Percentiles rank a stretch among this genome's conserved stretches.
Conservation (phyloP, 2,797 vertebrate genomes). For the Coilia nasus region DNA sequence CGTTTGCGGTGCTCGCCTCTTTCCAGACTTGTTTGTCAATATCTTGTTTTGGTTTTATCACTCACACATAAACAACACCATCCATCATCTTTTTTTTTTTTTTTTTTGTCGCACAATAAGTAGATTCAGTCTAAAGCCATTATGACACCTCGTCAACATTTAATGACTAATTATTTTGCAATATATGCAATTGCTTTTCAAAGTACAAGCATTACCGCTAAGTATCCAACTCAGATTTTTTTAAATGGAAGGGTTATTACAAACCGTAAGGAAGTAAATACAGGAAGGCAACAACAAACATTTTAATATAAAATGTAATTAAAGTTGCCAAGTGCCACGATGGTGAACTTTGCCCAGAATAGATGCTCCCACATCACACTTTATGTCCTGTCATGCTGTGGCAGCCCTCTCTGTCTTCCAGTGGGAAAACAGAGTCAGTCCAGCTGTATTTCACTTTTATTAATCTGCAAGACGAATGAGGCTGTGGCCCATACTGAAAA, state of each 20-base stretch:
- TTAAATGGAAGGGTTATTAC: neutral
- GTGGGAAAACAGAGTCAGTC: neutral
- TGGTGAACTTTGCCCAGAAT: neutral
- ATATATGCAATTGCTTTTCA: neutral
- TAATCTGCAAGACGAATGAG: neutral
- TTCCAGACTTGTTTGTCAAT: conserved; percentile 40
- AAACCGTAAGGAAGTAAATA: neutral
- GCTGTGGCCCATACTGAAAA: neutral
- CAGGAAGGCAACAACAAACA: neutral
- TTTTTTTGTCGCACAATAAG: neutral
- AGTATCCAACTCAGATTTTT: neutral
- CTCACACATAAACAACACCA: conserved; percentile 41
- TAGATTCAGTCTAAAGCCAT: conserved; percentile 22
- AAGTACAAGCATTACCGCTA: neutral
- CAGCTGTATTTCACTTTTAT: conserved; percentile 19
- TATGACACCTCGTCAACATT: neutral
- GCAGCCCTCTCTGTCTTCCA: neutral
- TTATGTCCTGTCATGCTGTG: neutral
- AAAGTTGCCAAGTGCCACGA: neutral
- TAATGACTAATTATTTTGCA: conserved; percentile 7
- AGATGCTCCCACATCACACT: neutral
- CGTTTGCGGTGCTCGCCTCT: conserved; percentile 31
- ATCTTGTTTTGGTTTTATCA: conserved; percentile 30
- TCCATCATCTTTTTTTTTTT: conserved; percentile 32
- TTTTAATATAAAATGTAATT: neutral